phyloP scores from a whole-genome alignment of 2,113 vertebrate genomes.

The Sigmodon hispidus region DNA sequence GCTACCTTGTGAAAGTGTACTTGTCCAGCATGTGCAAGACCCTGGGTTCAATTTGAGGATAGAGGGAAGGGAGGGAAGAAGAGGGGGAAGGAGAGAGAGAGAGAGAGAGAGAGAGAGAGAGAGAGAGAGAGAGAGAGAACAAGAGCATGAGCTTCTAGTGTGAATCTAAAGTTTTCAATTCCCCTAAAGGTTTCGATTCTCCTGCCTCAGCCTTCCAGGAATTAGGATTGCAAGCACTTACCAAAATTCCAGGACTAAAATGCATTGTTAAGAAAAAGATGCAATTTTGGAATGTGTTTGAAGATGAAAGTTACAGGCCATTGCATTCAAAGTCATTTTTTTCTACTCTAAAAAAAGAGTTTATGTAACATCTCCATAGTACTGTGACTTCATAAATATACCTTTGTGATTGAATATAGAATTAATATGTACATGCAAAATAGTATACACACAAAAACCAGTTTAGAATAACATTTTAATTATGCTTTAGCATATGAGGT shows the following conservation, averaged over 20 bases:
- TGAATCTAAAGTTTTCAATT: neutral
- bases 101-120: accelerated
- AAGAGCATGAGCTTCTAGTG: neutral
- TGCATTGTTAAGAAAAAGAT: slow-evolving; percentile 12
- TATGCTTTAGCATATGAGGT: slow-evolving; percentile 17
- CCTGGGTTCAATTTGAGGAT: neutral
- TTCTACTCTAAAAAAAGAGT: neutral
- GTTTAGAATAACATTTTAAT: slow-evolving; percentile 57
- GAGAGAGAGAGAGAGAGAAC: neutral
- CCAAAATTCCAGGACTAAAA: neutral
- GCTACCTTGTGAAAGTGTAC: neutral
- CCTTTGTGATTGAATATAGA: neutral
- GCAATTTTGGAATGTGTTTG: neutral
- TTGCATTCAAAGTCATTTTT: slow-evolving; percentile 7
- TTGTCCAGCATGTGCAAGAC: neutral
- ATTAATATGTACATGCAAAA: slow-evolving; percentile 7
- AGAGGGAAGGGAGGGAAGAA: neutral
- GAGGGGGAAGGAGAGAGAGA: neutral
- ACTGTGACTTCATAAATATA: neutral
- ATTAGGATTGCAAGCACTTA: neutral
- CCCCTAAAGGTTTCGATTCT: neutral
- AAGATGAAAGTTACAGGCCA: neutral
- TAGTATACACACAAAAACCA: neutral
- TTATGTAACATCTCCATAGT: neutral
- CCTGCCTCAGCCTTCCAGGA: neutral